Conservation (phyloP, 2,888 invertebrate species). For the Tipula unca region DNA sequence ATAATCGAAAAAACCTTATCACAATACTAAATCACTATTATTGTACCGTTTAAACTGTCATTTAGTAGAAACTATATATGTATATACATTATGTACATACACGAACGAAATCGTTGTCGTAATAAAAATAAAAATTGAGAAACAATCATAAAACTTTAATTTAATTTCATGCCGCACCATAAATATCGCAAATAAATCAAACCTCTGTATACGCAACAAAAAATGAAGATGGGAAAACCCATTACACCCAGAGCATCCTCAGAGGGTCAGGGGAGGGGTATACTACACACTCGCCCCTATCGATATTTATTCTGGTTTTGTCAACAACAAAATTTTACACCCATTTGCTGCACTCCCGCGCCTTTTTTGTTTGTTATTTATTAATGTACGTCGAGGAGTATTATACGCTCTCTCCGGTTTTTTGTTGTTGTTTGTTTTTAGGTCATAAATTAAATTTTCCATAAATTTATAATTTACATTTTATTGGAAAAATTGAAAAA, state of each 20-base stretch:
- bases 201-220: neutral
- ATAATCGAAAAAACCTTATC: conserved; percentile 8
- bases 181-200: conserved; percentile 4
- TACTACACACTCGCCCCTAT: neutral
- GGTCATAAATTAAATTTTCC: conserved; percentile 14
- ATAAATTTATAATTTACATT: conserved; percentile 14
- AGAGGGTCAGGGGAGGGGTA: neutral
- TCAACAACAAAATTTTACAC: neutral
- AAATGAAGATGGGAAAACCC: neutral
- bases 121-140: neutral
- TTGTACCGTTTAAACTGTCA: neutral
- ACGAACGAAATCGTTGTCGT: neutral
- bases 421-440: neutral
- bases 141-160: conserved; percentile 14
- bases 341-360: neutral
- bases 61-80: neutral
- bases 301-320: neutral
- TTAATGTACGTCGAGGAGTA: neutral
- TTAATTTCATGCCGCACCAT: neutral
- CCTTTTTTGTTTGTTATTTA: neutral
- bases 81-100: neutral
- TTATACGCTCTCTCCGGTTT: neutral
- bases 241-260: neutral
- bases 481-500: neutral
- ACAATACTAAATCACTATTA: neutral